phyloP scores from a whole-genome alignment of 2,797 vertebrate species.

The Pantherophis vulpinus region DNA sequence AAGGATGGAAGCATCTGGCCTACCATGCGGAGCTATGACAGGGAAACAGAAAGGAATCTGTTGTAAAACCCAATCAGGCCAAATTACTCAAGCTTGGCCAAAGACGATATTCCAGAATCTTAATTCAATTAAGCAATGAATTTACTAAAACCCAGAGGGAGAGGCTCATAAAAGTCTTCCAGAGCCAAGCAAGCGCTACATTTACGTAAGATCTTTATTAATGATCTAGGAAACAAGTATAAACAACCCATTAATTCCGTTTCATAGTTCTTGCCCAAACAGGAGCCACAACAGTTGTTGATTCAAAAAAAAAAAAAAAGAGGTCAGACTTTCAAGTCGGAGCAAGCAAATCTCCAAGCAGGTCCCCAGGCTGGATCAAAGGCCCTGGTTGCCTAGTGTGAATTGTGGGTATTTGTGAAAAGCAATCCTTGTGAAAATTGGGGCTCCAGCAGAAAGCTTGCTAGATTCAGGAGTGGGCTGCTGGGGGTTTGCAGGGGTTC shows the following conservation, averaged over 20 bases:
- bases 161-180: conserved; percentile 52
- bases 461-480: too few relatives aligned
- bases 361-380: fast-evolving
- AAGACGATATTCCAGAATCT: conserved; percentile 48
- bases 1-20: too few relatives aligned
- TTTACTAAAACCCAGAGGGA: conserved; percentile 44
- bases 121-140: conserved; percentile 63
- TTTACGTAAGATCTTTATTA: conserved; percentile 70
- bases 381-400: background rate
- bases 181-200: conserved; percentile 39
- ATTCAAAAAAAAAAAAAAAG: conserved; percentile 12
- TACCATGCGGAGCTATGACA: background rate
- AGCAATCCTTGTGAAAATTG: background rate
- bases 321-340: conserved; percentile 36
- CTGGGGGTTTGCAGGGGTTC: too few relatives aligned
- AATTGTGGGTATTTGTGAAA: background rate
- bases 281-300: conserved; percentile 43
- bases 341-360: background rate
- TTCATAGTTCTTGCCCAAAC: conserved; percentile 46
- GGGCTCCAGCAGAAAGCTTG: background rate
- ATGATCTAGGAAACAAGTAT: conserved; percentile 55
- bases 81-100: conserved; percentile 41
- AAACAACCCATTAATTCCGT: conserved; percentile 66
- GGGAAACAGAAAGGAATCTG: conserved; percentile 33
- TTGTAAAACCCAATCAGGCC: conserved; percentile 45